Evolutionary conservation across 2,888 invertebrate species (phyloP), one percentile per base, ranked within the genome.

Genomic region (Cactoblastis cactorum): DNA sequence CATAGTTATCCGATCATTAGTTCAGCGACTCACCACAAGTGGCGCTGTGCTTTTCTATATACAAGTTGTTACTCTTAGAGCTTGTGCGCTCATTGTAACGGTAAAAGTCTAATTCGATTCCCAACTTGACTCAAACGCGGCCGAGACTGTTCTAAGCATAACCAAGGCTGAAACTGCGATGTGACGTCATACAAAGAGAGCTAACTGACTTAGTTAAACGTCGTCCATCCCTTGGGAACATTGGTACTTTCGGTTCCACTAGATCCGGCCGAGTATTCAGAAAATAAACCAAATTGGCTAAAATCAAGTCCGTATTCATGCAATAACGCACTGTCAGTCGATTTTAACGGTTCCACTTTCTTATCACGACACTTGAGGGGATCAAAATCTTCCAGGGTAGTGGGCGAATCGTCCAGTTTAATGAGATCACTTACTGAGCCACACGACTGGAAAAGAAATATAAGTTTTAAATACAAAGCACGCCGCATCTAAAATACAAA

Each of bases 251-350:
- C 80, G 24, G 66, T 65, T 32, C 64, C 65, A 55, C 74, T 78
- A 28, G 80, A 68, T n/a, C 74, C 61, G 11, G 77, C 67, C 43
- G 81, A 69, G 55, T 90, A 84, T 56, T 91, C 91, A 59, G 43
- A 43, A 14, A 91, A 86, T 71, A 87, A 61, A 33, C 79, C 82
- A 56, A 84, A 88, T 54, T 80, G 79, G 58, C 87, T 87, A 59
- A 94, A 94, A 78, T 94, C 93, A 59, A 95, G 82, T 49, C 95
- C 95, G 67, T 95, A 95, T 65, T 95, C 94, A 65, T 93, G 92
- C 57, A 95, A 86, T 50, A 95, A 85, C 69, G 94, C 94, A 67
- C 92, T 91, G 66, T 94, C 94, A 53, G 85, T 73, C 2, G 71
- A 63, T 63, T 81, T 83, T 55, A 74, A 90, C 83, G 70, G 77